Base-by-base conservation (phyloP, 2,113 vertebrate genomes). In the Pituophis catenifer region DNA sequence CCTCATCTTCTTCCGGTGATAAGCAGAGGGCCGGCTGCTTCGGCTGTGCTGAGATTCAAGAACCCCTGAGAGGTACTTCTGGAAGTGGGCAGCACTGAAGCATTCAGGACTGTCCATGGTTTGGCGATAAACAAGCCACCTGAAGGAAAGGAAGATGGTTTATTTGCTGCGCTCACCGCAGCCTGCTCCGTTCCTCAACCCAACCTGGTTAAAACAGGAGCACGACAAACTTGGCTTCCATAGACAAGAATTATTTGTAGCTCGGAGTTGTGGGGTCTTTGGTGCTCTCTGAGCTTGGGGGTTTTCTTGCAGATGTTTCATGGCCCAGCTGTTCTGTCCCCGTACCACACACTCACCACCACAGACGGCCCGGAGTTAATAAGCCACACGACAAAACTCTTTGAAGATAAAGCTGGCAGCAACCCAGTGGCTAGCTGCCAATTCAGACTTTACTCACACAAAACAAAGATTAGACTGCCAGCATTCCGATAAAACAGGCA, bases 91-190 rank as follows among this genome's bases (percentile, higher is more conserved):
- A 12, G 98, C 98, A 94, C 98, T 99, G 96, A 99, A 99, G 93
- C 98, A 97, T 48, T 98, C 97, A 0, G 98, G 97, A 21, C 98
- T 98, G 12, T 99, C 99, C 96, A 97, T 95, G 75, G 97, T 97
- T 50, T 99, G 98, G 1, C 97, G 96, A 95, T 99, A 99, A 48
- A 99, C 97, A 89, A 98, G 96, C 99, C 99, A 99, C 97, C 99
- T 99, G 26, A 6, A 85, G 48, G 90, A 50, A 0, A 7, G 0
- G 29, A 13, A 8, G 3, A 2, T 23, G 33, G 70, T 24, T 89
- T 21, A 3, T n/a, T 89, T 48, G 53, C 7, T n/a, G 21, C 12
- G 4, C 26, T 52, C 5, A 15, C 6, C 44, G 11, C 86, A 53
- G 23, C 5, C 23, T 9, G 15, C 65, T 75, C 3, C 23, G 2